Conservation (phyloP, 2,888 invertebrate genomes). For the Calliphora vomitoria region DNA sequence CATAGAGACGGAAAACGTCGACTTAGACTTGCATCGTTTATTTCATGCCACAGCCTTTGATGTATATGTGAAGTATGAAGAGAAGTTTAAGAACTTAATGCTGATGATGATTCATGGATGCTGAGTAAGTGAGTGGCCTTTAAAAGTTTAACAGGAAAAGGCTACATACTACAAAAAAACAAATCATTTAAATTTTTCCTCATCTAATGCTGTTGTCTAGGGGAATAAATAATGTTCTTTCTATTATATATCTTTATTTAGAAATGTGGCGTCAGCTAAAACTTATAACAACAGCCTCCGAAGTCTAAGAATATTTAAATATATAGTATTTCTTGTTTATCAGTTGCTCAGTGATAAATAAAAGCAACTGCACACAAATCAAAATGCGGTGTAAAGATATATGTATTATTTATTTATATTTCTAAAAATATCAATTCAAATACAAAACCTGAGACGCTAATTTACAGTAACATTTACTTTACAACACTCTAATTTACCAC, state of each 20-base stretch:
- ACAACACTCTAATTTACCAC: background rate
- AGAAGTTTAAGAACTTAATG: conserved; percentile 40
- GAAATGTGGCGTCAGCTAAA: conserved; percentile 62
- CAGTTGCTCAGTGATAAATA: background rate
- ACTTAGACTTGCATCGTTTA: conserved; percentile 38
- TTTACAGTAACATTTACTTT: conserved; percentile 46
- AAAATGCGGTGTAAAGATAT: background rate
- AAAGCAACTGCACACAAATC: conserved; percentile 8
- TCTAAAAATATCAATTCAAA: background rate
- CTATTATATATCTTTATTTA: conserved; percentile 22
- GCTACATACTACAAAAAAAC: background rate
- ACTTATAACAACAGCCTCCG: conserved; percentile 19
- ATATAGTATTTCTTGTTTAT: background rate
- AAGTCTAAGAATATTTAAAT: conserved; percentile 28
- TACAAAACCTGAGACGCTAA: background rate
- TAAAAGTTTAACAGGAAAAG: conserved; percentile 48
- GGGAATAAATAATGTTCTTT: background rate
- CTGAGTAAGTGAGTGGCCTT: conserved; percentile 54
- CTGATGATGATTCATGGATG: conserved; percentile 67
- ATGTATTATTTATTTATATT: background rate
- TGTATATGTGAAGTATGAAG: conserved; percentile 25
- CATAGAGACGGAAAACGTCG: background rate
- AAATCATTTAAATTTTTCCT: conserved; percentile 19
- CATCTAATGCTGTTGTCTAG: conserved; percentile 28
- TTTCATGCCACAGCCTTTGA: conserved; percentile 30